phyloP scores from a whole-genome alignment of 2,113 vertebrate species.

The Oryzias celebensis region DNA sequence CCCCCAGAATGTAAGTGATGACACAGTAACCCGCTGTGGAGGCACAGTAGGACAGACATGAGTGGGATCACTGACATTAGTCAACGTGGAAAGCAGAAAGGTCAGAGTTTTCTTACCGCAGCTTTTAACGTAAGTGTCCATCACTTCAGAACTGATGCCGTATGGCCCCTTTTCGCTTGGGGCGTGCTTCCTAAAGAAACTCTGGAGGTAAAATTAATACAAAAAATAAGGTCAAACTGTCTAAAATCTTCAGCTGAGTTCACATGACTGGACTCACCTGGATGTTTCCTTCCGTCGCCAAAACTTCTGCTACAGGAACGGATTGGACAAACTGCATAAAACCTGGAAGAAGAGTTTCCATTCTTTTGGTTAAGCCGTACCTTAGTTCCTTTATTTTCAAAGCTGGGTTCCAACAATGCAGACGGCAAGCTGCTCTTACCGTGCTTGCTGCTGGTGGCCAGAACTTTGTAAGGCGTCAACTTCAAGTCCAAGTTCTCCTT shows the following conservation, averaged over 20 bases:
- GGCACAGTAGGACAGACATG: background rate
- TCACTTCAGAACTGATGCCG: conserved; percentile 95
- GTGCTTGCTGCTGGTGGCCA: conserved; percentile 97
- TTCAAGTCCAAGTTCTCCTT: conserved; percentile 99
- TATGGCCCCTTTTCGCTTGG: conserved; percentile 95
- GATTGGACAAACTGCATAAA: conserved; percentile 99
- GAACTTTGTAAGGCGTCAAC: conserved; percentile 94
- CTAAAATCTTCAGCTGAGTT: background rate
- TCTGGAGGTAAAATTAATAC: conserved; percentile 73
- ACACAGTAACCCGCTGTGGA: conserved; percentile 94
- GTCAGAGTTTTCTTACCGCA: conserved; percentile 82
- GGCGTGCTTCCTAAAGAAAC: conserved; percentile 94
- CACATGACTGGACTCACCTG: conserved; percentile 79
- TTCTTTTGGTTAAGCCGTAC: background rate
- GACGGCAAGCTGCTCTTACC: conserved; percentile 72
- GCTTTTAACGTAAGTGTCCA: conserved; percentile 99
- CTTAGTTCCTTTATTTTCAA: too few species aligned
- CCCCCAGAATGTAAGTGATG: conserved; percentile 97
- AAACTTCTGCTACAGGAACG: conserved; percentile 95
- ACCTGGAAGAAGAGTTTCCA: conserved; percentile 70
- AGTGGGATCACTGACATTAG: background rate
- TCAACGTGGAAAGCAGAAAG: background rate
- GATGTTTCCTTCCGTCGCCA: conserved; percentile 97
- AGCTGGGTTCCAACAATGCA: background rate
- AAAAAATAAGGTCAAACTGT: background rate